Percentiles rank a stretch among this genome's conserved stretches.
These are phyloP conservation scores for Conus ventricosus DNA, from an alignment of 1,140 invertebrate genomes.

Conservation along the genomic window DNA sequence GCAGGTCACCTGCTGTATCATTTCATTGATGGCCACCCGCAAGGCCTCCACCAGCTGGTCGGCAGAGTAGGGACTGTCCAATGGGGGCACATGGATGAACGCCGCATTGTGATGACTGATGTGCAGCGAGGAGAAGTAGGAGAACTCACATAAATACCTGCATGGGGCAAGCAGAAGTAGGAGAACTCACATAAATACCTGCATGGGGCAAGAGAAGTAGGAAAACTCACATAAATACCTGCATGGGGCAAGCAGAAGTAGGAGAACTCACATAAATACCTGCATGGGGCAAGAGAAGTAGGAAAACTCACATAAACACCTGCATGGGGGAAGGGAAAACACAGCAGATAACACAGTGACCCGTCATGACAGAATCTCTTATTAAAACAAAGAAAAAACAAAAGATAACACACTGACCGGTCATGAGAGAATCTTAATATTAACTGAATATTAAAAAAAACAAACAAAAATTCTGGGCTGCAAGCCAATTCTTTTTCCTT, in stretches of 20 bases:
- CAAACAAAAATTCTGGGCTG: too few relatives aligned
- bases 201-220: too few relatives aligned
- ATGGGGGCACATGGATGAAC: constrained; percentile 78
- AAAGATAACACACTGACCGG: too few relatives aligned
- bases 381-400: too few relatives aligned
- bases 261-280: neutral
- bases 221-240: neutral
- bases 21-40: constrained; percentile 59
- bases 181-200: neutral
- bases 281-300: too few relatives aligned
- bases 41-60: constrained; percentile 66
- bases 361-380: too few relatives aligned
- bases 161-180: constrained; percentile 29
- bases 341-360: neutral
- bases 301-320: neutral
- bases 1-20: constrained; percentile 60
- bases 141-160: constrained; percentile 78
- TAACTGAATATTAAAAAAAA: too few relatives aligned
- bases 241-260: neutral
- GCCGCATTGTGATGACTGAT: constrained; percentile 73
- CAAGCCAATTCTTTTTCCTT: too few relatives aligned
- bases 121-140: constrained; percentile 76
- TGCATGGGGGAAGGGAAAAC: neutral
- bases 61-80: constrained; percentile 71
- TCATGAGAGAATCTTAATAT: too few relatives aligned